phyloP scores from a whole-genome alignment of 2,113 vertebrate species.

The Echinops telfairi region DNA sequence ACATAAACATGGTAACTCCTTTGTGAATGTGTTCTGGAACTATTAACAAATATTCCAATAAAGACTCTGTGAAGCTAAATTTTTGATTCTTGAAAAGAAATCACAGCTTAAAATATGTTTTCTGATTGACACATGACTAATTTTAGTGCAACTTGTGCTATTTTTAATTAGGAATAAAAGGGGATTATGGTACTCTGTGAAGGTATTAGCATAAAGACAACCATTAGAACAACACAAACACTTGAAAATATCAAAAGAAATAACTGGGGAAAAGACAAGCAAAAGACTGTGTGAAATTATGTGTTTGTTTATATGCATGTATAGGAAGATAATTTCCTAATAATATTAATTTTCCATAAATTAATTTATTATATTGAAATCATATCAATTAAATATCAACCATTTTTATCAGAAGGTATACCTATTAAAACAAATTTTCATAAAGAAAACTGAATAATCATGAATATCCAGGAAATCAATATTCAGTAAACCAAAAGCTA shows the following conservation, averaged over 20 bases:
- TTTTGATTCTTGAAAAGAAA: slow-evolving; percentile 21
- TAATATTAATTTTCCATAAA: background rate
- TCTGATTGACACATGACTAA: slow-evolving; percentile 23
- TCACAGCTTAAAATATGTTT: background rate
- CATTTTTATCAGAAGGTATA: background rate
- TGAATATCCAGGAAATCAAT: background rate
- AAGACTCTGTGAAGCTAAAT: slow-evolving; percentile 70
- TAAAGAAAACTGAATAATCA: background rate
- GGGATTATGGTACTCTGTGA: background rate
- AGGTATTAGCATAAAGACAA: background rate
- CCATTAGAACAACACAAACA: background rate
- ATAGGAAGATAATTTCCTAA: background rate
- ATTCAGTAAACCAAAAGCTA: background rate
- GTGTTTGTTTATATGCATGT: background rate
- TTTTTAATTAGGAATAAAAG: no score
- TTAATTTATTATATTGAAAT: slow-evolving; percentile 3
- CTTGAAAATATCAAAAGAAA: slow-evolving; percentile 31
- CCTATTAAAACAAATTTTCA: background rate
- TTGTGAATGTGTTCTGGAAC: slow-evolving; percentile 53
- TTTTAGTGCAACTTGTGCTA: background rate
- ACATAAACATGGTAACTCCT: slow-evolving; percentile 33
- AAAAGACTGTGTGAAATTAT: background rate
- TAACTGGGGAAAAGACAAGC: background rate
- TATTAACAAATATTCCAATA: slow-evolving; percentile 66
- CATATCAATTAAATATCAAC: background rate